phyloP scores from a whole-genome alignment of 2,888 invertebrate genomes.

The Cantharis rustica region DNA sequence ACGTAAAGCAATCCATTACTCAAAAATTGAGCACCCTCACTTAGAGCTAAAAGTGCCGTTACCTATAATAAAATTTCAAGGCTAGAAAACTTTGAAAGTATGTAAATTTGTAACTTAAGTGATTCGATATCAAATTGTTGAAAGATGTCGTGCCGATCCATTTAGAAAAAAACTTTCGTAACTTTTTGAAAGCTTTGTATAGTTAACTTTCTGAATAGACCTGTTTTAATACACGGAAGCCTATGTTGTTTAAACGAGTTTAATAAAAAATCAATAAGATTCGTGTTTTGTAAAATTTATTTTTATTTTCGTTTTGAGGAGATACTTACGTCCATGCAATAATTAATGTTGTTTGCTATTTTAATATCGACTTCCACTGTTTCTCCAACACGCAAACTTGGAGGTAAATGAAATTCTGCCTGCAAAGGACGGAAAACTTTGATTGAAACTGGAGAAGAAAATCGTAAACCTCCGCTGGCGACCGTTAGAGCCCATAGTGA shows the following conservation, averaged over 20 bases:
- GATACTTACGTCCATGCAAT: conserved; percentile 71
- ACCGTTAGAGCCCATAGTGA: conserved; percentile 67
- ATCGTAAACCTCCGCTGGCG: conserved; percentile 58
- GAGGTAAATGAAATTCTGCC: conserved; percentile 65
- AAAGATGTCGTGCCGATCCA: neutral
- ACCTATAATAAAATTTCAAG: conserved; percentile 58
- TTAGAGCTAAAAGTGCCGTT: conserved; percentile 66
- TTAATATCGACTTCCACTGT: conserved; percentile 71
- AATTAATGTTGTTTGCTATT: conserved; percentile 70
- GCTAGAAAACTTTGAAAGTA: neutral
- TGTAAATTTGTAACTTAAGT: neutral
- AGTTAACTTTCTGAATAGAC: neutral
- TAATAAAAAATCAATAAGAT: neutral
- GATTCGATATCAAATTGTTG: neutral
- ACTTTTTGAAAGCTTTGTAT: neutral
- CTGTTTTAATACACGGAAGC: neutral
- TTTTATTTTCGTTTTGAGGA: neutral
- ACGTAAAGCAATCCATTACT: conserved; percentile 69
- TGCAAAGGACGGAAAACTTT: conserved; percentile 68
- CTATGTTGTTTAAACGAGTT: neutral
- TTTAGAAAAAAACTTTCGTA: neutral
- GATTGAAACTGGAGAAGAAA: conserved; percentile 64
- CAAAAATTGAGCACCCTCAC: conserved; percentile 69
- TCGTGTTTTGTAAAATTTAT: neutral
- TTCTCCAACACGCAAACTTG: conserved; percentile 66